These are phyloP conservation scores for Acrocera orbiculus DNA, from an alignment of 2,888 invertebrate genomes.

Conservation along the genomic window DNA sequence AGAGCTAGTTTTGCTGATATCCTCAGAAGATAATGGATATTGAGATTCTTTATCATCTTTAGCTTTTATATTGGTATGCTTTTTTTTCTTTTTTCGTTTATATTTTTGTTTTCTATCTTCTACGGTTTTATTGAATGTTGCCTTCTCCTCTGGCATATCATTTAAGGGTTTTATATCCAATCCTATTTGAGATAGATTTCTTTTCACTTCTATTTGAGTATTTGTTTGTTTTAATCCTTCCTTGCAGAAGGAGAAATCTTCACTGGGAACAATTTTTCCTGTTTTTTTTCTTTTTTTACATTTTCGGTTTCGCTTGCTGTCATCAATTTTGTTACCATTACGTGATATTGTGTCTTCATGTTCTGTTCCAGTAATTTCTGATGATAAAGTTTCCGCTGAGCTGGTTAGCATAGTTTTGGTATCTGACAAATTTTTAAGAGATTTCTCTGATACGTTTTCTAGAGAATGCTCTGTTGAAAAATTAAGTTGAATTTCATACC, in stretches of 20 bases:
- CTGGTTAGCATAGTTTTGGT: neutral
- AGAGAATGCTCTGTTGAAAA: too few species aligned
- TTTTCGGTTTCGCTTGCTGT: constrained; percentile 41
- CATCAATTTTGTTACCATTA: constrained; percentile 32
- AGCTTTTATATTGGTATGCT: constrained; percentile 33
- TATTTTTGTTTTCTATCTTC: constrained; percentile 18
- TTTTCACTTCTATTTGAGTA: neutral
- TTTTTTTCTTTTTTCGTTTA: constrained; percentile 36
- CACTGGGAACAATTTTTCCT: constrained; percentile 12
- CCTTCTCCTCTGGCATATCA: neutral
- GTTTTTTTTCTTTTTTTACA: constrained; percentile 43
- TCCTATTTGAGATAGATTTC: neutral
- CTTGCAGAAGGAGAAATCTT: constrained; percentile 11
- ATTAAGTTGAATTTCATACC: too few species aligned
- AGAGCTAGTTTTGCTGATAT: constrained; percentile 18
- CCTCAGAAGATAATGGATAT: constrained; percentile 33
- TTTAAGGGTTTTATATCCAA: constrained; percentile 10
- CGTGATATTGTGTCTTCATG: constrained; percentile 21
- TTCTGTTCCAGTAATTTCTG: neutral
- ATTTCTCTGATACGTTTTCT: neutral
- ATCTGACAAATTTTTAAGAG: neutral
- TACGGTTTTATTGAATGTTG: constrained; percentile 34
- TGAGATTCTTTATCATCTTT: constrained; percentile 34
- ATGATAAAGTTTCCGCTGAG: neutral
- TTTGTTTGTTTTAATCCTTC: too few species aligned